These are phyloP conservation scores for Hedya salicella DNA, from an alignment of 2,888 invertebrate genomes.

Conservation along the genomic window DNA sequence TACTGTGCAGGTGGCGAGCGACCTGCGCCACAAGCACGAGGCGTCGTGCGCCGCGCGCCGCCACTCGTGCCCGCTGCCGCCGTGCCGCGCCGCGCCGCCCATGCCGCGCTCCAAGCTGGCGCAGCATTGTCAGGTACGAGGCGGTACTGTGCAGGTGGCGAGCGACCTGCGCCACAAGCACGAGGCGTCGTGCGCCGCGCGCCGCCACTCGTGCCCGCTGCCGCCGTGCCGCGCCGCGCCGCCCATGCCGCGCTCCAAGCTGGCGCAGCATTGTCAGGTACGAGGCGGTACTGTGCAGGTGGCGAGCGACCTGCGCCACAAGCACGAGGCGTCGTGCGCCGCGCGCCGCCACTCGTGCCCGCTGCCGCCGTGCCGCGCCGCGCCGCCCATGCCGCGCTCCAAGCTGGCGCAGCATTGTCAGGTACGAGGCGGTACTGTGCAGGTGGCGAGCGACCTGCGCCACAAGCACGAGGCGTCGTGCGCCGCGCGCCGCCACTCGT, in stretches of 20 bases:
- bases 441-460: constrained; percentile 74
- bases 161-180: constrained; percentile 74
- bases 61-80: constrained; percentile 77
- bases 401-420: constrained; percentile 56
- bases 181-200: constrained; percentile 76
- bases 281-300: constrained; percentile 77
- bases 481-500: constrained; percentile 74
- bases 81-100: constrained; percentile 61
- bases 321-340: constrained; percentile 78
- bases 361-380: constrained; percentile 66
- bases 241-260: constrained; percentile 56
- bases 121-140: constrained; percentile 52
- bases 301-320: constrained; percentile 71
- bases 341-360: constrained; percentile 79
- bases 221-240: constrained; percentile 62
- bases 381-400: constrained; percentile 55
- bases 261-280: constrained; percentile 56
- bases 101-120: constrained; percentile 58
- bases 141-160: constrained; percentile 80
- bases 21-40: constrained; percentile 78
- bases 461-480: constrained; percentile 78
- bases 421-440: constrained; percentile 74
- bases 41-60: constrained; percentile 74
- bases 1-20: constrained; percentile 80
- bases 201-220: constrained; percentile 78